Base-by-base conservation (phyloP, 2,888 invertebrate species). In the Eristalis tenax region DNA sequence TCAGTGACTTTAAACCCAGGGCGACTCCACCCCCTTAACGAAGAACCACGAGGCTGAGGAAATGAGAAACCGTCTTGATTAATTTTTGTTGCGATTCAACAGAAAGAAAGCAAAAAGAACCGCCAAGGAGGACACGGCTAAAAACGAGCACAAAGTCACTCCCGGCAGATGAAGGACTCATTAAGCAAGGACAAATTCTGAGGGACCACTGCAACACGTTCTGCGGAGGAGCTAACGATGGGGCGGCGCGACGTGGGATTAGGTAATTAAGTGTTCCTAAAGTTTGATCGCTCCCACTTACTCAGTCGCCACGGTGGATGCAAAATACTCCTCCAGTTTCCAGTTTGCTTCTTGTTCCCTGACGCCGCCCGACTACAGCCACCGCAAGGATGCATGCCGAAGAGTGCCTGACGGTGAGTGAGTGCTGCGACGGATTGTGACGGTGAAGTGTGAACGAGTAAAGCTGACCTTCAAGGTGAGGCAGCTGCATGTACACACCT, bases 221-320 rank as follows among this genome's bases (percentile, higher is more conserved):
- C 43, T 26, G 10, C 15, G 26, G 13, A 6, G 61, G 32, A 43
- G 61, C 10, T 40, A 61, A 63, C 61, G 71, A 26, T 43, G 10
- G 18, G 71, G 35, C 6, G 15, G 43, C 40, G 15, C 10, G 2
- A n/a, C 15, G 15, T 43, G 50, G 50, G 18, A 50, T 50, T 18
- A 18, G 73, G 63, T 73, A 73, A 73, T 73, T 63, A 63, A 73
- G 73, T 73, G 63, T 50, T 73, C 50, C 32, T 32, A 63, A 63
- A 63, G 50, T 73, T 73, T 28, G 18, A 73, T 63, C 43, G 32
- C 63, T 32, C 50, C 18, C 50, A 18, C 50, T 50, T 22, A 50
- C 43, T 18, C 28, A 18, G 18, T 26, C 50, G 40, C 22, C 38
- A 40, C 50, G 50, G n/a, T 18, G 18, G 18, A 50, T 50, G 50